These are phyloP conservation scores for Lucinisca nassula DNA, from an alignment of 2,888 invertebrate genomes.

Conservation along the genomic window DNA sequence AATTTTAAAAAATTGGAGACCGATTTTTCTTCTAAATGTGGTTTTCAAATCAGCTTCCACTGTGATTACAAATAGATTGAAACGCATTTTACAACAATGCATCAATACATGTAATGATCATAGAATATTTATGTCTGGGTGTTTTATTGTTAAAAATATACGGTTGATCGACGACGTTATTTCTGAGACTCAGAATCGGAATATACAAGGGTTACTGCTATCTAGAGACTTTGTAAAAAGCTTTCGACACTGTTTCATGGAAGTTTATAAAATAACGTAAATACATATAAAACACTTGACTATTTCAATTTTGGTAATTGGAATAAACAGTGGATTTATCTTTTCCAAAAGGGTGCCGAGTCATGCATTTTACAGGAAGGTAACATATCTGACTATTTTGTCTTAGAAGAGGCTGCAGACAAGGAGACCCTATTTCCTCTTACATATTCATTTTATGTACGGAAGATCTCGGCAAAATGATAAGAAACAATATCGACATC, in stretches of 20 bases:
- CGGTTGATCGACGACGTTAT: neutral
- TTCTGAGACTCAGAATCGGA: neutral
- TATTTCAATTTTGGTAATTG: neutral
- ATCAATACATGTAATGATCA: neutral
- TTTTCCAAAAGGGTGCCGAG: neutral
- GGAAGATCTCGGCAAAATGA: neutral
- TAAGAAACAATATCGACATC: neutral
- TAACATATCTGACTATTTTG: neutral
- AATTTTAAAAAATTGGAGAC: neutral
- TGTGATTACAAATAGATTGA: neutral
- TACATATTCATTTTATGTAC: neutral
- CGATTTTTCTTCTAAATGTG: neutral
- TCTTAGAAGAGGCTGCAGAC: neutral
- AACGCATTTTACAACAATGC: neutral
- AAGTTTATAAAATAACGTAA: neutral
- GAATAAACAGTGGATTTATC: neutral
- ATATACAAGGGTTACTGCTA: too few species aligned
- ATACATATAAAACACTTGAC: too few species aligned
- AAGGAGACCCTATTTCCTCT: neutral
- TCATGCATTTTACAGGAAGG: neutral
- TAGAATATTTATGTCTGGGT: neutral
- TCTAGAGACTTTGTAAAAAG: too few species aligned
- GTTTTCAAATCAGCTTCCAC: neutral
- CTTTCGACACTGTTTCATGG: neutral
- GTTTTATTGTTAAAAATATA: neutral